Conservation (phyloP, 2,888 invertebrate genomes). For the Cerastis rubricosa region DNA sequence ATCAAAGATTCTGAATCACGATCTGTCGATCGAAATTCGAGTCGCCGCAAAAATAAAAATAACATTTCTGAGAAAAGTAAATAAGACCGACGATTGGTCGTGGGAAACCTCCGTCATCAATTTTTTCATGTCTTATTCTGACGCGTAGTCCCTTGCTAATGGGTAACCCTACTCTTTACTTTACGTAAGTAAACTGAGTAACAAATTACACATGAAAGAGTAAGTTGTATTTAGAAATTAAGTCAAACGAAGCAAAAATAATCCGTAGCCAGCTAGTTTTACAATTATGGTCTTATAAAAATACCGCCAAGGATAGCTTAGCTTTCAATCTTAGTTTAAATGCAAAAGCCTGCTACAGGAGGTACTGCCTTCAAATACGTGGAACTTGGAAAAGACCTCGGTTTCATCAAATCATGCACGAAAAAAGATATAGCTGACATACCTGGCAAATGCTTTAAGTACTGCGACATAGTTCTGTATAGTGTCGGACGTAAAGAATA, state of each 20-base stretch:
- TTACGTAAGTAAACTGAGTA: not conserved
- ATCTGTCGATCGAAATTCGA: slow-evolving; percentile 32
- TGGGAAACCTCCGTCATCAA: slow-evolving; percentile 36
- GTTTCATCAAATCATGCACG: not conserved
- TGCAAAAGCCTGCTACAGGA: not conserved
- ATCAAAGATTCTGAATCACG: slow-evolving; percentile 5
- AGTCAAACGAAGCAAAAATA: not conserved
- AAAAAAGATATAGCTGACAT: not conserved
- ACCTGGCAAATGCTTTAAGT: not conserved
- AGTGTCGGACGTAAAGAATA: too few species aligned
- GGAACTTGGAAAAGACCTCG: not conserved
- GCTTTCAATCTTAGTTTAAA: not conserved
- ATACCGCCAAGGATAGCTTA: too few species aligned
- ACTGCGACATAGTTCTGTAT: too few species aligned
- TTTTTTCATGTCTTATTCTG: slow-evolving; percentile 12
- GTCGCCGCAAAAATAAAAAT: slow-evolving; percentile 25
- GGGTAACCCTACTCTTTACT: slow-evolving; percentile 23
- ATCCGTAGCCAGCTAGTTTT: not conserved
- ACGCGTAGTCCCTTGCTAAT: slow-evolving; percentile 23
- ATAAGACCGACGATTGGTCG: slow-evolving; percentile 38
- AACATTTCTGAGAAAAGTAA: slow-evolving; percentile 40
- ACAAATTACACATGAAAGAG: not conserved
- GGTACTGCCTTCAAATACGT: too few species aligned
- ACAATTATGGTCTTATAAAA: not conserved
- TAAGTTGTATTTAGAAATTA: not conserved